Evolutionary conservation across 1,140 invertebrate species (phyloP), one percentile per base, ranked within the genome.

Genomic region (Mactra quadrangularis): DNA sequence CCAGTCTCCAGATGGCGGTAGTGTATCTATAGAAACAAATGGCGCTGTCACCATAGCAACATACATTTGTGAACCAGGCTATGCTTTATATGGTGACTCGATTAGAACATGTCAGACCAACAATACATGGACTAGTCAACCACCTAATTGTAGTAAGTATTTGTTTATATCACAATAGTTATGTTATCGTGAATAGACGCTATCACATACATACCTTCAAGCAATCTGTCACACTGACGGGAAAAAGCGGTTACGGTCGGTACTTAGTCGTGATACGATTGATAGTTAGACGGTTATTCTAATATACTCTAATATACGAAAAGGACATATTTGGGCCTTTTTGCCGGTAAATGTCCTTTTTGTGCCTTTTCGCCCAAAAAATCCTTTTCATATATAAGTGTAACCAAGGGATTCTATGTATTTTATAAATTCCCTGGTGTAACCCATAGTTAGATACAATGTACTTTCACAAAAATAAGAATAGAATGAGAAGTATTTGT

Each of bases 61-160:
- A 22, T 81, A 81, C 66, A 68, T 50, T 45, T 81, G 77, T 45
- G 77, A 62, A 0, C n/a, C 35, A 9, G 41, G 60, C 1, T 81
- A 81, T 33, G 52, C 77, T 0, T 25, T 81, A 15, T 81, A 81
- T 35, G 77, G 77, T 0, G 66, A 59, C 38, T 33, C 50, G 6
- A 52, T 70, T 15, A 33, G 77, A 29, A 41, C 22, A 29, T 81
- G 77, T 33, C 25, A n/a, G 41, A 66, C 22, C 7, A 35, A 81
- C 29, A 33, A 41, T 50, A 25, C 77, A 15, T 81, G 77, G 77
- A 60, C 64, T 3, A 64, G 66, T 13, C 9, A 57, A 15, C 25
- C 50, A 47, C 77, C 77, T 9, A 59, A 50, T 11, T 81, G 77
- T 60, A 81, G 77, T 81, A 47, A 70, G 77, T 70, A n/a, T n/a